These are phyloP conservation scores for Mycteria americana DNA, from an alignment of 2,797 vertebrate genomes.

Conservation along the genomic window DNA sequence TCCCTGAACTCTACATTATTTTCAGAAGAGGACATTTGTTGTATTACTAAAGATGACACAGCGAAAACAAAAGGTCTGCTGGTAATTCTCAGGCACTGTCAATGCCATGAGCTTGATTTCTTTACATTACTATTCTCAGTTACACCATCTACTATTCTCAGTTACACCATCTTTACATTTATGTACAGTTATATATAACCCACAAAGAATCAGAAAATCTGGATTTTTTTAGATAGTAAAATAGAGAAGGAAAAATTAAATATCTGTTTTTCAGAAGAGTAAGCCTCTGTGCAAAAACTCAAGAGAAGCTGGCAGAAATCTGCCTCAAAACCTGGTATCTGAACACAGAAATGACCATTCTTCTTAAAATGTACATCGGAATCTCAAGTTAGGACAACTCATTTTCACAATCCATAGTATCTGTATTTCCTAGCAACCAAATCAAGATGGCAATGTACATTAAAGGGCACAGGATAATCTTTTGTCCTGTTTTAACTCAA, in stretches of 20 bases:
- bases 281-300: neutral
- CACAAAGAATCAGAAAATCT: neutral
- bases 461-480: neutral
- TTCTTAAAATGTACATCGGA: neutral
- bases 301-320: neutral
- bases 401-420: neutral
- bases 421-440: neutral
- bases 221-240: neutral
- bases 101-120: neutral
- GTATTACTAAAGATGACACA: conserved; percentile 13
- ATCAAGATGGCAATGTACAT: neutral
- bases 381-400: neutral
- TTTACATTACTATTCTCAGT: neutral
- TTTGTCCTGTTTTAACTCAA: neutral
- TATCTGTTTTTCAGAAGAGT: neutral
- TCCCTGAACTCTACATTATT: conserved; percentile 35
- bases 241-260: neutral
- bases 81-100: neutral
- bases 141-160: neutral
- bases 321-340: neutral
- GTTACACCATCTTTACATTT: neutral
- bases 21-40: conserved; percentile 36
- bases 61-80: conserved; percentile 7
- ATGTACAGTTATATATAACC: neutral
- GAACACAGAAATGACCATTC: neutral